Evolutionary conservation across 92 coral and sea anemone genomes (phyloP).

Genomic region (Ricordea florida): DNA sequence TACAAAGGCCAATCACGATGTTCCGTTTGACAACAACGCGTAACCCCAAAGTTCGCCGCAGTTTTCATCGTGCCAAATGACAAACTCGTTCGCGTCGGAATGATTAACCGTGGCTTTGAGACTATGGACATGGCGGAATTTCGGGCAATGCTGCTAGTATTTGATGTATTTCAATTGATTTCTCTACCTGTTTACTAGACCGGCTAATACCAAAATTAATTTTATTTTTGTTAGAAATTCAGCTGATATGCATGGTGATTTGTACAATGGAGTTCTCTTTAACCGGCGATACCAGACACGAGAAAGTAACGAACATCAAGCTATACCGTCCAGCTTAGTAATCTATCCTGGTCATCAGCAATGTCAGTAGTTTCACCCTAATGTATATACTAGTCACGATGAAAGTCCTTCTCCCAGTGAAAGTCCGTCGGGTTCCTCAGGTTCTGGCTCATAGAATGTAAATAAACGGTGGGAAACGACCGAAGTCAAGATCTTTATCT

Average conservation of each 20-base stretch:
- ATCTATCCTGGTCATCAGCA: constrained; percentile 30
- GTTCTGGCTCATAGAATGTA: constrained; percentile 30
- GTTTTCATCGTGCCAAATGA: not conserved
- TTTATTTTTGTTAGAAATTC: constrained; percentile 29
- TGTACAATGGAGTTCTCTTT: constrained; percentile 31
- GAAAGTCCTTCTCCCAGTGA: constrained; percentile 30
- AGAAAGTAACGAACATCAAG: constrained; percentile 29
- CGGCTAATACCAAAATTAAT: constrained; percentile 25
- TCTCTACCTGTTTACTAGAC: constrained; percentile 20
- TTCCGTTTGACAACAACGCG: not conserved
- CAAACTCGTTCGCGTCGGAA: constrained; percentile 18
- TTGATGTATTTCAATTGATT: constrained; percentile 10
- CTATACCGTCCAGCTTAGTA: constrained; percentile 19
- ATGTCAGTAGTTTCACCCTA: constrained; percentile 23
- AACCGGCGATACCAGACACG: constrained; percentile 37
- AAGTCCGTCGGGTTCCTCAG: constrained; percentile 17
- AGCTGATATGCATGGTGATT: constrained; percentile 16
- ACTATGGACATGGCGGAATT: constrained; percentile 27
- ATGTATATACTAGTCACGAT: constrained; percentile 9
- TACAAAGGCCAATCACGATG: too few relatives aligned
- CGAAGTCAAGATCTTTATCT: constrained; percentile 22
- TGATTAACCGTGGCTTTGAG: constrained; percentile 8
- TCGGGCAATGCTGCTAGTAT: constrained; percentile 40
- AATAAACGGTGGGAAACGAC: constrained; percentile 28
- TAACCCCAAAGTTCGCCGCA: not conserved